Base-by-base conservation (phyloP, 1,140 invertebrate genomes). In the Drosophila sturtevanti region DNA sequence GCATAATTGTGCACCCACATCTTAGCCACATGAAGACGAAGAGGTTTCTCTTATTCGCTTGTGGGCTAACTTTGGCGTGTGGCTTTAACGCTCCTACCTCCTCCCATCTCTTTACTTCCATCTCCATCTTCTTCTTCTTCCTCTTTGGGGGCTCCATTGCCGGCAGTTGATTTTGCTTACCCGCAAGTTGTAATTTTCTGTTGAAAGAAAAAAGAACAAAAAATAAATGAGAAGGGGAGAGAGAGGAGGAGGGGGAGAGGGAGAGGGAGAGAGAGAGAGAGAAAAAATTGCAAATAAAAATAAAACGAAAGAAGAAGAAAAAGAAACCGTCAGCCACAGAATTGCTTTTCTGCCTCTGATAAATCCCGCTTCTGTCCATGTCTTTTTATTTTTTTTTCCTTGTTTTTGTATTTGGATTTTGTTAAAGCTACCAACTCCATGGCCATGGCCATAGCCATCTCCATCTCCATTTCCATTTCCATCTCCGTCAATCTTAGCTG, bases 161-260 rank as follows among this genome's bases (percentile, higher is more conserved):
- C 74, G 56, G 44, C 71, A 79, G 79, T 89, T 87, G 84, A 89
- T 76, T 87, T 89, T 87, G 84, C 89, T 80, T 89, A 84, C 84
- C 84, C 84, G 84, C 84, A 89, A 89, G 84, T 89, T 89, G 85
- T 80, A 89, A 89, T 89, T 89, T 89, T 89, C 84, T 89, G 71
- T 73, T 84, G 74, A 79, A 18, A 18, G 18, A 48, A 48, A 14
- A 12, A 44, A 44, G 18, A 44, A 38, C 2, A 38, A 38, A 38
- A 38, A 38, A 38, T 14, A 38, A 38, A 38, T n/a, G n/a, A n/a
- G n/a, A n/a, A n/a, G n/a, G n/a, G n/a, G n/a, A n/a, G n/a, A n/a
- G n/a, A n/a, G n/a, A n/a, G n/a, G n/a, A n/a, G n/a, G n/a, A n/a
- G n/a, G n/a, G n/a, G n/a, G n/a, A n/a, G n/a, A n/a, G n/a, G n/a